Base-by-base conservation (phyloP, 2,797 vertebrate species). In the Heterohyrax brucei region DNA sequence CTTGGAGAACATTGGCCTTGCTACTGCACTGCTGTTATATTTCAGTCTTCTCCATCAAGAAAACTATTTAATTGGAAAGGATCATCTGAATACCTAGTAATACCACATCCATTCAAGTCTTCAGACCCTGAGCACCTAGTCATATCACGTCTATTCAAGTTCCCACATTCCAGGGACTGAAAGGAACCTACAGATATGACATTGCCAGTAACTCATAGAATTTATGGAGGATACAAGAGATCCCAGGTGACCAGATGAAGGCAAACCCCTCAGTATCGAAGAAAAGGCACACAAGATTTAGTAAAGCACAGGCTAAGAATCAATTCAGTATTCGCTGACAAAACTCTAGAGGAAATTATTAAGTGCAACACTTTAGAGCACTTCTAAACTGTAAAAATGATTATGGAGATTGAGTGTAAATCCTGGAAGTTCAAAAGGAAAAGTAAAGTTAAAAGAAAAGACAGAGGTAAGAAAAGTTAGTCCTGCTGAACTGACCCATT, bases 261-360 rank as follows among this genome's bases (percentile, higher is more conserved):
- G 7, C 5, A 87, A 83, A 89, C 75, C 18, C 3, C 18, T 83
- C 78, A 66, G 33, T 85, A 39, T 82, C 78, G 73, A 48, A 46
- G 28, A 68, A 81, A 85, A 89, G 8, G 0, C 3, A 2, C n/a
- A 59, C 22, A 53, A 3, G 7, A 89, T 53, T 70, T 92, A 76
- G 22, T 61, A 33, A 70, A 33, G 50, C 50, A 30, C 3, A 87
- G 26, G 80, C 14, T 33, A 87, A 64, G n/a, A 53, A 33, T 85
- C 73, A 77, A 18, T 39, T 44, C 6, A 24, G 28, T 68, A 80
- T 95, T 44, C 2, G 44, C 56, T 78, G 30, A 70, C 22, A 82
- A 70, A 95, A 95, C 66, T 14, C 39, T 33, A 79, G 28, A 80
- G 33, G 22, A 83, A 87, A 84, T 59, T 44, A 94, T 94, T 75